Percentiles rank a stretch among this genome's conserved stretches.
phyloP scores from a whole-genome alignment of 1,140 invertebrate genomes.

The Trichogramma pretiosum region DNA sequence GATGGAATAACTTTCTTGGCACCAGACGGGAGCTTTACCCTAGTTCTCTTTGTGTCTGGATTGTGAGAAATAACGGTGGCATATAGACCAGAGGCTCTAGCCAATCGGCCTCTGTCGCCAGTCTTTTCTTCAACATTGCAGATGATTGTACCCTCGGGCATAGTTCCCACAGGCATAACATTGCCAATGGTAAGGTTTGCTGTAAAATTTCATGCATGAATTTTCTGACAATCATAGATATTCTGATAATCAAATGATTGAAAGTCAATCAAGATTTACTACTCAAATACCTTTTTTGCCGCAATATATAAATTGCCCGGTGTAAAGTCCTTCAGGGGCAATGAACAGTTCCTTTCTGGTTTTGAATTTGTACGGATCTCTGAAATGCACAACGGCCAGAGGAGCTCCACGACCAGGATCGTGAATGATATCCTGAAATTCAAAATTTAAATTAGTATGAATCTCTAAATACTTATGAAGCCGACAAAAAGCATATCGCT shows the following conservation, averaged over 20 bases:
- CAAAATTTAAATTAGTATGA: too few species aligned
- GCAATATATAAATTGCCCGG: conserved; percentile 99
- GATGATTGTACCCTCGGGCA: conserved; percentile 99
- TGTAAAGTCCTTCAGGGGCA: conserved; percentile 98
- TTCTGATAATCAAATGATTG: too few species aligned
- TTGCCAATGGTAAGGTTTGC: conserved; percentile 83
- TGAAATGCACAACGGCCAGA: conserved; percentile 91
- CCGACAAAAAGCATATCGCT: too few species aligned
- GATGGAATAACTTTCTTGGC: conserved; percentile 99
- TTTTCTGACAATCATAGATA: not conserved
- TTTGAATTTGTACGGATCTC: conserved; percentile 96
- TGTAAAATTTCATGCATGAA: conserved; percentile 46
- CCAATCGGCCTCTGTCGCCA: conserved; percentile 93
- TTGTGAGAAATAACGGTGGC: conserved; percentile 99
- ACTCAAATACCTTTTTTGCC: conserved; percentile 85
- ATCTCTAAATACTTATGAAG: not conserved
- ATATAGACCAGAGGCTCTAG: conserved; percentile 96
- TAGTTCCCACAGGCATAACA: conserved; percentile 92
- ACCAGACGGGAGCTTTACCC: conserved; percentile 96
- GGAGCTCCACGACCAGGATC: conserved; percentile 98
- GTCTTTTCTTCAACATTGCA: conserved; percentile 99
- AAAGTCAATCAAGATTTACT: not conserved
- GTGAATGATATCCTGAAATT: conserved; percentile 87
- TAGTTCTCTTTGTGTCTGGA: conserved; percentile 88
- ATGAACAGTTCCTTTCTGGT: conserved; percentile 94